These are phyloP conservation scores for Andrena haemorrhoa DNA, from an alignment of 2,888 invertebrate species.

Conservation along the genomic window DNA sequence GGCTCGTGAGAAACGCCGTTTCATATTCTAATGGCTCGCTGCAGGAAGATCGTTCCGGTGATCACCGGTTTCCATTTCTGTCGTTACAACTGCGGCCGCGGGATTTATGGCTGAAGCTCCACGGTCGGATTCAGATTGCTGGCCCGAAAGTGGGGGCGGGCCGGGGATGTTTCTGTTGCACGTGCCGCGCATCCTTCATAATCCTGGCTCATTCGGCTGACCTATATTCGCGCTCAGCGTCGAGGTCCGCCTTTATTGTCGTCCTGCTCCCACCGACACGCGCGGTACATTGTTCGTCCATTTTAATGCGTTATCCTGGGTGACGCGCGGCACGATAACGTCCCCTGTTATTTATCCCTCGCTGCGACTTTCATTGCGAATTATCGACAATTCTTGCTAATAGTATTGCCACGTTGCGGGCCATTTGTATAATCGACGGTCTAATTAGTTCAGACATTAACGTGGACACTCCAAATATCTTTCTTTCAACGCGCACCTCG, in stretches of 20 bases:
- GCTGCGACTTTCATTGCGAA: neutral
- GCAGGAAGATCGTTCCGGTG: slow-evolving; percentile 3
- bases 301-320: slow-evolving; percentile 28
- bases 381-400: neutral
- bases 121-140: slow-evolving; percentile 8
- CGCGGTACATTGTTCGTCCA: slow-evolving; percentile 18
- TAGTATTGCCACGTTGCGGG: neutral
- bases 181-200: slow-evolving; percentile 48
- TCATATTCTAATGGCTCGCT: slow-evolving; percentile 5
- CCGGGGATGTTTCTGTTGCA: slow-evolving; percentile 29
- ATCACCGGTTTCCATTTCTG: neutral
- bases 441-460: too few relatives aligned
- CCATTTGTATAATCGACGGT: too few relatives aligned
- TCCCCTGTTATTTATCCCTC: neutral
- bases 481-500: too few relatives aligned
- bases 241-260: slow-evolving; percentile 32
- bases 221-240: slow-evolving; percentile 47
- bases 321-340: slow-evolving; percentile 6
- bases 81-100: neutral
- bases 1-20: slow-evolving; percentile 2
- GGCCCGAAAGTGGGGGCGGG: neutral
- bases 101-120: neutral
- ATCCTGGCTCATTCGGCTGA: slow-evolving; percentile 57
- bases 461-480: too few relatives aligned
- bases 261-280: slow-evolving; percentile 29